A percentile compares a stretch with the other conserved stretches of the same genome.
These are phyloP conservation scores for Lerema accius DNA, from an alignment of 1,140 invertebrate species.

Conservation along the genomic window DNA sequence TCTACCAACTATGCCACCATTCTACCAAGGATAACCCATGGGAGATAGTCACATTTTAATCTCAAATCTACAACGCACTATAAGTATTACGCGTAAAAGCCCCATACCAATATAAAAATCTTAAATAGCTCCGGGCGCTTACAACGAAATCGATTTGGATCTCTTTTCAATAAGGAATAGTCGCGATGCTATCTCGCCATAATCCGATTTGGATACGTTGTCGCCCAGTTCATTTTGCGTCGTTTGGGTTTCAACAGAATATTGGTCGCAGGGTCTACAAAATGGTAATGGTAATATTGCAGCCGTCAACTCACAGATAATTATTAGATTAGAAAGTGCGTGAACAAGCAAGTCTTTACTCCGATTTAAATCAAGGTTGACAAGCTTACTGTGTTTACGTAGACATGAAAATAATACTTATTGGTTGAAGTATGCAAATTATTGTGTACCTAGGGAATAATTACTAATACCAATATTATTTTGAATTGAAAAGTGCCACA, in stretches of 20 bases:
- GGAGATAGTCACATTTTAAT: neutral
- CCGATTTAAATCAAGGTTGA: neutral
- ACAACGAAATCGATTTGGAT: conserved; percentile 16
- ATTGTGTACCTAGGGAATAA: too few species aligned
- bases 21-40: too few species aligned
- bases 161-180: conserved; percentile 17
- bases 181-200: conserved; percentile 3
- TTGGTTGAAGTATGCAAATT: too few species aligned
- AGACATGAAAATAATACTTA: too few species aligned
- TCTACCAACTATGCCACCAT: too few species aligned
- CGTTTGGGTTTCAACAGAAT: conserved; percentile 3
- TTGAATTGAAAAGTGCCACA: too few species aligned
- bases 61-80: neutral
- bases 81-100: neutral
- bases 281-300: too few species aligned
- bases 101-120: conserved; percentile 6
- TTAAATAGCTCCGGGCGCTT: conserved; percentile 12
- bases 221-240: conserved; percentile 6
- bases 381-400: too few species aligned
- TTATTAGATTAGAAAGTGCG: conserved; percentile 7
- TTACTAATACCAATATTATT: too few species aligned
- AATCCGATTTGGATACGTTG: conserved; percentile 23
- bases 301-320: neutral
- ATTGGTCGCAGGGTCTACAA: neutral
- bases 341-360: neutral